Conservation (phyloP, 92 coral and sea anemone species). For the Diadumene lineata region DNA sequence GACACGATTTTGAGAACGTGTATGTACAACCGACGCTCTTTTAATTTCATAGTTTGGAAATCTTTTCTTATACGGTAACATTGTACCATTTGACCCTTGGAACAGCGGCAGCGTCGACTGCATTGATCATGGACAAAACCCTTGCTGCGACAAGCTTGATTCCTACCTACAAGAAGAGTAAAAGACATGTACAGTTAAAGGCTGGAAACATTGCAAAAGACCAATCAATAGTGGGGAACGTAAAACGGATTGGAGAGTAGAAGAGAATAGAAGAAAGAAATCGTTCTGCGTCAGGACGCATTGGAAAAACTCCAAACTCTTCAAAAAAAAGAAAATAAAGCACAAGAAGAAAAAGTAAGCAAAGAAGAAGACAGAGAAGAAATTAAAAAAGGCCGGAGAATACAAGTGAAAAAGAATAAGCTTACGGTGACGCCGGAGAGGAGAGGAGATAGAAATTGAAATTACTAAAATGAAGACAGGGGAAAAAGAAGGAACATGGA, state of each 20-base stretch:
- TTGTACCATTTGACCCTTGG: constrained; percentile 42
- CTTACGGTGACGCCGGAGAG: background rate
- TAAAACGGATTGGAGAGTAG: too few species aligned
- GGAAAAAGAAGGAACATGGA: too few species aligned
- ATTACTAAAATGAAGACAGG: background rate
- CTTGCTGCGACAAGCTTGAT: constrained; percentile 15
- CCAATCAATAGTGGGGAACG: too few species aligned
- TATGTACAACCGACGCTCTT: constrained; percentile 61
- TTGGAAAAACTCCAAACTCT: too few species aligned
- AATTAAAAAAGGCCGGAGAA: background rate
- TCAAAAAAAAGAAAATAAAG: background rate
- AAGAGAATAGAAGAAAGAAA: too few species aligned
- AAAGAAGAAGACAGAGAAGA: background rate
- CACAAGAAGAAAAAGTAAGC: background rate
- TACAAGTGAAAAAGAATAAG: background rate
- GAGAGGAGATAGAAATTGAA: background rate
- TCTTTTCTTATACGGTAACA: constrained; percentile 77
- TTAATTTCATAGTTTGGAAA: constrained; percentile 62
- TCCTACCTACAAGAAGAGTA: background rate
- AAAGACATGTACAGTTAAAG: too few species aligned
- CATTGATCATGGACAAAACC: constrained; percentile 68
- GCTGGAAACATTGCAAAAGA: too few species aligned
- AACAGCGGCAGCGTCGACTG: constrained; percentile 65
- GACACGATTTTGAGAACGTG: constrained; percentile 55
- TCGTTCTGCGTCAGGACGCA: too few species aligned